Evolutionary conservation across 2,113 vertebrate species (phyloP).

Genomic region (Labeo catla): DNA sequence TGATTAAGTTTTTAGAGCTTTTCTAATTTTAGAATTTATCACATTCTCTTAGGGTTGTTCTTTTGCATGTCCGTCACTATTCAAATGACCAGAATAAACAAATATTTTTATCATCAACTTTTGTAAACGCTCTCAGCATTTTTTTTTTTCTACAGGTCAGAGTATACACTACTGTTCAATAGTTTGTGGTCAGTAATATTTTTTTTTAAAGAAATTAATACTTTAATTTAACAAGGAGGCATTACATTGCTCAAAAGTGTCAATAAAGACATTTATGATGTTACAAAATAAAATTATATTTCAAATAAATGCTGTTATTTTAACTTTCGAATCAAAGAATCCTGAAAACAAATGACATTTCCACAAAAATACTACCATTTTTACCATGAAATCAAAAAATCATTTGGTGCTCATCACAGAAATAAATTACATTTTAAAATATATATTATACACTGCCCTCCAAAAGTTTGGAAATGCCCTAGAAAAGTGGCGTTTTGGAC

Average conservation of each 20-base stretch:
- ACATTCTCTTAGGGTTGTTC: not conserved
- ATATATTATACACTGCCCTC: not conserved
- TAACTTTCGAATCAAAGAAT: not conserved
- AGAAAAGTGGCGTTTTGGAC: too few species aligned
- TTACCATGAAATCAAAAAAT: not conserved
- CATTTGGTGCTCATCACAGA: too few species aligned
- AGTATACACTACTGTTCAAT: not conserved
- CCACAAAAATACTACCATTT: not conserved
- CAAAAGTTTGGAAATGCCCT: too few species aligned
- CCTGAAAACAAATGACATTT: not conserved
- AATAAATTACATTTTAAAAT: not conserved
- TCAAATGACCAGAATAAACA: constrained; percentile 6
- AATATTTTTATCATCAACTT: not conserved
- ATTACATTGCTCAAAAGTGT: not conserved
- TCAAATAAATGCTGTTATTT: not conserved
- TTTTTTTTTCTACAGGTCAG: not conserved
- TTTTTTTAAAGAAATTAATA: not conserved
- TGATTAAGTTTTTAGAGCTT: not conserved
- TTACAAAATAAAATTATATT: not conserved
- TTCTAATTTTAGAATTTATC: not conserved
- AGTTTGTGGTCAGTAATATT: not conserved
- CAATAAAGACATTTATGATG: not conserved
- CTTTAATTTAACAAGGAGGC: not conserved
- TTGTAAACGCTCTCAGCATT: not conserved
- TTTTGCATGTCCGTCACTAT: not conserved